Percentiles rank a stretch among this genome's conserved stretches.
Evolutionary conservation across 2,888 invertebrate species (phyloP).

Genomic region (Diploptera punctata): DNA sequence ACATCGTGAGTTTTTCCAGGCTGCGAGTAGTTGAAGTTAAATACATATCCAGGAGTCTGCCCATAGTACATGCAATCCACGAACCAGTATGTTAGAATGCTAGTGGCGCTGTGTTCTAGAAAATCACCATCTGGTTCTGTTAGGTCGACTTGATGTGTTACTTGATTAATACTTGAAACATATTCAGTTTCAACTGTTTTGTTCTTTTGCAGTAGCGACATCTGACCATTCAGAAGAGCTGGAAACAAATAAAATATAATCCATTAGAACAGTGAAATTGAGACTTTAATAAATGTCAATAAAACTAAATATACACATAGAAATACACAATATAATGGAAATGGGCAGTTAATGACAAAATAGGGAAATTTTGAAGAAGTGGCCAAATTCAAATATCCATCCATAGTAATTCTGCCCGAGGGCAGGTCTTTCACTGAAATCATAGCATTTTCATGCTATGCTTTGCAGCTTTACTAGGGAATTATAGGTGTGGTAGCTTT

Average conservation of each 20-base stretch:
- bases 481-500: too few relatives aligned
- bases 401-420: too few relatives aligned
- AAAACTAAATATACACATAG: too few relatives aligned
- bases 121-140: slow-evolving; percentile 67
- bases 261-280: too few relatives aligned
- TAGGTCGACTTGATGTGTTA: slow-evolving; percentile 65
- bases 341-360: too few relatives aligned
- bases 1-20: slow-evolving; percentile 66
- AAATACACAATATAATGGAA: too few relatives aligned
- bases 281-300: too few relatives aligned
- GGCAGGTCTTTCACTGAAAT: too few relatives aligned
- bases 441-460: too few relatives aligned
- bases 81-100: slow-evolving; percentile 76
- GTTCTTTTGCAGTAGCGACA: slow-evolving; percentile 69
- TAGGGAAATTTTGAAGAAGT: too few relatives aligned
- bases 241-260: slow-evolving; percentile 46
- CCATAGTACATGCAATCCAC: slow-evolving; percentile 77
- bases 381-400: too few relatives aligned
- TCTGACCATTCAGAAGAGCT: slow-evolving; percentile 73
- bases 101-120: slow-evolving; percentile 61
- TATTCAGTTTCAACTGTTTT: slow-evolving; percentile 61
- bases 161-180: slow-evolving; percentile 67
- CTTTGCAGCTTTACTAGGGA: too few relatives aligned
- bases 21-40: slow-evolving; percentile 68
- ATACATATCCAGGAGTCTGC: slow-evolving; percentile 64